Conservation (phyloP, 2,113 vertebrate species). For the Narcine bancroftii region DNA sequence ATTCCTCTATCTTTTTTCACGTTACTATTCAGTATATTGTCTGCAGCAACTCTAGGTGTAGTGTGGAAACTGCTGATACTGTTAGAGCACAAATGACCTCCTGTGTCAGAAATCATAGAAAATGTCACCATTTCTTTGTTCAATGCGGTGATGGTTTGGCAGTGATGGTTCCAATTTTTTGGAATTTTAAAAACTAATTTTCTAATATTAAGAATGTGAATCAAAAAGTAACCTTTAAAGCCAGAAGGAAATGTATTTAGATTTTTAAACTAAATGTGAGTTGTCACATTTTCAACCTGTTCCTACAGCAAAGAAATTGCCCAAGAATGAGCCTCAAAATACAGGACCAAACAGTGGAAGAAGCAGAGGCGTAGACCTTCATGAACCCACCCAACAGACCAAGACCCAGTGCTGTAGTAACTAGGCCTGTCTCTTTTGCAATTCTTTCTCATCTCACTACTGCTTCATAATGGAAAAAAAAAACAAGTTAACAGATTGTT, state of each 20-base stretch:
- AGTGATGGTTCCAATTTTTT: too few relatives aligned
- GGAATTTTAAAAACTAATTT: neutral
- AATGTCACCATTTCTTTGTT: too few relatives aligned
- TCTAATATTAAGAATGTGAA: neutral
- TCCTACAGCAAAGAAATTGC: constrained; percentile 80
- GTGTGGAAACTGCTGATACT: too few relatives aligned
- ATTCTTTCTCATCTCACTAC: constrained; percentile 42
- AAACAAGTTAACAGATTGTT: constrained; percentile 63
- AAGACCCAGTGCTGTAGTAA: constrained; percentile 91
- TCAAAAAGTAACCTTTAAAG: neutral
- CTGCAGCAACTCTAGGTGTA: too few relatives aligned
- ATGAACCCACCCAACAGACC: constrained; percentile 80
- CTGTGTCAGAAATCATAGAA: too few relatives aligned
- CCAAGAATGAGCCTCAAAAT: constrained; percentile 87
- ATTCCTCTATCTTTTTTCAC: too few relatives aligned
- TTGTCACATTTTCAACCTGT: neutral
- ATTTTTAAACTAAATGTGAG: neutral
- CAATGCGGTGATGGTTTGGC: too few relatives aligned
- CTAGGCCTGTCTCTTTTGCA: constrained; percentile 54
- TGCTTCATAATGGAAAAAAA: constrained; percentile 67
- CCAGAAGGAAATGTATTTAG: neutral
- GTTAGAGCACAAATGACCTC: too few relatives aligned
- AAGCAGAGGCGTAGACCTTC: constrained; percentile 90
- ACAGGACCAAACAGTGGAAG: constrained; percentile 66
- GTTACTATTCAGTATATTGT: too few relatives aligned